Percentiles rank a stretch among this genome's conserved stretches.
Evolutionary conservation across 2,888 invertebrate species (phyloP).

Genomic region (Micropterix aruncella): DNA sequence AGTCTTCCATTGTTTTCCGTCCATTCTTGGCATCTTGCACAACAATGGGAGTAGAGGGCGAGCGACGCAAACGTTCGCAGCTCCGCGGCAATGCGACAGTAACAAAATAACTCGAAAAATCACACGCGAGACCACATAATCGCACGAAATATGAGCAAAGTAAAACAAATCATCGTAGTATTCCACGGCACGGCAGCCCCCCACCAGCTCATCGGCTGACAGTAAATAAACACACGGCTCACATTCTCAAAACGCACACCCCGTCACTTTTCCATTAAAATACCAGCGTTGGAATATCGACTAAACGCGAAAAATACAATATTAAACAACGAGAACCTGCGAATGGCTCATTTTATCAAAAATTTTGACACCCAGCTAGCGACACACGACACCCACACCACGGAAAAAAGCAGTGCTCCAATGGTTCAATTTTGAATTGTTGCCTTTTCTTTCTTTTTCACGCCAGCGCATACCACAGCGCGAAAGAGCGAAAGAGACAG

Average conservation of each 20-base stretch:
- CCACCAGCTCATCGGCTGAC: slow-evolving; percentile 20
- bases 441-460: neutral
- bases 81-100: too few relatives aligned
- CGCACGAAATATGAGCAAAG: too few relatives aligned
- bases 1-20: too few relatives aligned
- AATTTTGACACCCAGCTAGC: slow-evolving; percentile 37
- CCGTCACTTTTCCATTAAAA: neutral
- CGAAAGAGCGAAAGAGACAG: neutral
- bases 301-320: neutral
- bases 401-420: neutral
- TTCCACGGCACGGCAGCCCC: slow-evolving; percentile 40
- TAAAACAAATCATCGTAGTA: slow-evolving; percentile 28
- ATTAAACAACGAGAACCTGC: slow-evolving; percentile 5
- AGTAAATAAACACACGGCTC: slow-evolving; percentile 11
- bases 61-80: too few relatives aligned
- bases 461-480: neutral
- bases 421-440: neutral
- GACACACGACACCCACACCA: slow-evolving; percentile 31
- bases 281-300: neutral
- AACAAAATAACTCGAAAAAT: too few relatives aligned
- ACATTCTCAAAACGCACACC: slow-evolving; percentile 5
- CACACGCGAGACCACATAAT: too few relatives aligned
- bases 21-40: too few relatives aligned
- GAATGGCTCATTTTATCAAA: slow-evolving; percentile 23
- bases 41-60: too few relatives aligned